phyloP scores from a whole-genome alignment of 2,797 vertebrate species.

The Benthosema pterotum region DNA sequence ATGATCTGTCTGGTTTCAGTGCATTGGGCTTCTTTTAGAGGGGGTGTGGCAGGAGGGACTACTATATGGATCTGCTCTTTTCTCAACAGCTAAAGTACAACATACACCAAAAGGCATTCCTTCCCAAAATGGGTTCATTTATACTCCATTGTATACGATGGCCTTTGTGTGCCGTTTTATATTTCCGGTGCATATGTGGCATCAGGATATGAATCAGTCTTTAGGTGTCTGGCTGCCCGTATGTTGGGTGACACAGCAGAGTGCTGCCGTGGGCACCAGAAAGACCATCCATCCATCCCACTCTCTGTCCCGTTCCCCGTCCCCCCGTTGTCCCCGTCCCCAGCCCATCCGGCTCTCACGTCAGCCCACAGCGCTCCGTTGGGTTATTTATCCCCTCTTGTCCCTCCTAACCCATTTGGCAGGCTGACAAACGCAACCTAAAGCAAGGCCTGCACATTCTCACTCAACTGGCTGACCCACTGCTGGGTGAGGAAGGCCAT shows the following conservation, averaged over 20 bases:
- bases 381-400: slow-evolving; percentile 1
- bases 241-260: slow-evolving; percentile 10
- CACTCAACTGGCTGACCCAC: slow-evolving; percentile 53
- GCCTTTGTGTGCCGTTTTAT: no score
- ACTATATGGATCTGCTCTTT: no score
- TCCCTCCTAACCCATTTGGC: slow-evolving; percentile 63
- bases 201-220: slow-evolving; percentile 9
- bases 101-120: no score
- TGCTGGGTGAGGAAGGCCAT: slow-evolving; percentile 49
- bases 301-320: slow-evolving; percentile 27
- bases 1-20: no score
- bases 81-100: no score
- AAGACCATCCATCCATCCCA: slow-evolving; percentile 19
- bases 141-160: no score
- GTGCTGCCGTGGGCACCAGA: slow-evolving; percentile 14
- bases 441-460: slow-evolving; percentile 50
- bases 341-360: neutral
- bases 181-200: no score
- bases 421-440: slow-evolving; percentile 52
- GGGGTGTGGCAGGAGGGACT: no score
- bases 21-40: no score
- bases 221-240: slow-evolving; percentile 36
- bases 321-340: slow-evolving; percentile 18
- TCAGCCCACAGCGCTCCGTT: slow-evolving; percentile 10
- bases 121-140: no score